Evolutionary conservation across 2,113 vertebrate genomes (phyloP), one percentile per base, ranked within the genome.

Genomic region (Entosphenus tridentatus): DNA sequence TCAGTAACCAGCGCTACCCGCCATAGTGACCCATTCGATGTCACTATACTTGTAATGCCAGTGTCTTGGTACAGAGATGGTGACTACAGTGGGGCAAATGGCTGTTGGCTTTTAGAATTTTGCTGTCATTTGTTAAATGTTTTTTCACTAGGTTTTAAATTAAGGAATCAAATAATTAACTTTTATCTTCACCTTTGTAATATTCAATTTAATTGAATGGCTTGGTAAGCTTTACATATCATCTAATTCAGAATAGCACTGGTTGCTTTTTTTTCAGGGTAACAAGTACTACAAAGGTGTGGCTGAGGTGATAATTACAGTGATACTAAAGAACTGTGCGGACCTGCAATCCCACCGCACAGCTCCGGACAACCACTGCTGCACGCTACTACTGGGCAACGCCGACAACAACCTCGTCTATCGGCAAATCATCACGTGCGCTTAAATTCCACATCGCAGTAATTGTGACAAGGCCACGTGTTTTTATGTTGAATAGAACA

Each of bases 351-450:
- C 73, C 70, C 92, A 78, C 80, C 88, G 85, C 80, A 95, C 88
- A 57, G 82, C 87, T 0, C 79, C 84, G 11, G 82, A 86, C 73
- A 80, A 79, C 69, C 92, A 98, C 78, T 83, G 82, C 69, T 73
- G 82, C 69, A 84, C 85, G 0, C 12, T 98, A 74, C 72, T 92
- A 70, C 82, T 98, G 55, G 92, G 92, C 77, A 80, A 95, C 78
- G 75, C 82, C 73, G 87, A 93, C 79, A 95, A 96, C 76, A 77
- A 78, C 67, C 80, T 93, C 7, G 75, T 92, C 76, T 88, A 86
- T 78, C 80, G 83, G 69, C 87, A 95, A 70, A 98, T 84, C 81
- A 81, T 98, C 73, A 75, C 72, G 83, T 82, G 74, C 78, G 76
- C 70, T 62, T 70, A 70, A 16, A 69, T 56, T 67, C n/a, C n/a